Evolutionary conservation across 2,888 invertebrate genomes (phyloP), one percentile per base, ranked within the genome.

Genomic region (Pediacus dermestoides): DNA sequence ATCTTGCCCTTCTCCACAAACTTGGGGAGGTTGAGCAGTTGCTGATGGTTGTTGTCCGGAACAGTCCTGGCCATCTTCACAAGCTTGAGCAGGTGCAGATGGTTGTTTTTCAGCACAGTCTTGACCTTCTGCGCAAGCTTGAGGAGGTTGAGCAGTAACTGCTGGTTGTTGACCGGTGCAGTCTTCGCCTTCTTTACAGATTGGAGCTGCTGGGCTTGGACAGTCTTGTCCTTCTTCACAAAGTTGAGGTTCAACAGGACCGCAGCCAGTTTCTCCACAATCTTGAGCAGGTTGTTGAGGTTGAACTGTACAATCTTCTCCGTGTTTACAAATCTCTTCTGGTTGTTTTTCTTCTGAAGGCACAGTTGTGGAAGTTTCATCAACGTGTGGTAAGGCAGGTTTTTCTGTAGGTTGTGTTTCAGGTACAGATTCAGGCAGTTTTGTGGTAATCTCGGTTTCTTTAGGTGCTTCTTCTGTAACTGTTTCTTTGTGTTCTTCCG

Each of bases 321-420:
- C 31, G 10, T n/a, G 16, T 16, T 11, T 31, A 8, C 13, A 11
- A 4, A 16, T 9, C 9, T 7, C 26, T 34, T 35, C 30, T 4
- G 31, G 21, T 13, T 22, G 18, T n/a, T 34, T 30, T 37, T 37
- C 30, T 12, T 15, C 10, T 1, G 30, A 26, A 12, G 27, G 13
- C 12, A 30, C 23, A 2, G 21, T 39, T 11, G n/a, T n/a, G n/a
- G 15, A 11, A 12, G 10, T 8, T 37, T 42, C 36, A 6, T 36
- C 9, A 10, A 21, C 34, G 23, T n/a, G n/a, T n/a, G 28, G 9
- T 9, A 16, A 7, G 6, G 31, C 11, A 33, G 27, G 14, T 26
- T 39, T 30, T 2, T 34, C 34, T 21, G 41, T 48, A 46, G 2
- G 39, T 37, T n/a, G 50, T 33, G n/a, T n/a, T n/a, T 33, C 38